Percentiles rank a stretch among this genome's conserved stretches.
Conservation (phyloP, 2,113 vertebrate species). For the Cinclus cinclus region DNA sequence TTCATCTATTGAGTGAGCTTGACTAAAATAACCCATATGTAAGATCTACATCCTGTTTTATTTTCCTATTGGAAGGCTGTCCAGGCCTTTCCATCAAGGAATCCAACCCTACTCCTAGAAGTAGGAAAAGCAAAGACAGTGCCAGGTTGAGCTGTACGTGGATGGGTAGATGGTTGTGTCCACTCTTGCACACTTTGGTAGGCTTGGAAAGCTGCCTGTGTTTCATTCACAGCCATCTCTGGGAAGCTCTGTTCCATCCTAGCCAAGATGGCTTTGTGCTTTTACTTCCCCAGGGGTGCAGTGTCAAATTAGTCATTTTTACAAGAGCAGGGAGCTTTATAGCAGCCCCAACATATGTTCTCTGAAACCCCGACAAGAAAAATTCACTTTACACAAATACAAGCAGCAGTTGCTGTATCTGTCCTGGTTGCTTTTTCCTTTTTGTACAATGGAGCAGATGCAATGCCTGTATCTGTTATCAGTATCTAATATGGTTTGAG, state of each 20-base stretch:
- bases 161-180: background rate
- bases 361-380: background rate
- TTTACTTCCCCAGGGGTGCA: background rate
- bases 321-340: constrained; percentile 6
- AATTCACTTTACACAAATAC: background rate
- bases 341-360: background rate
- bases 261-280: constrained; percentile 6
- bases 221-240: background rate
- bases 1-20: background rate
- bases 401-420: background rate
- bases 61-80: background rate
- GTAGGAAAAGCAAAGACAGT: background rate
- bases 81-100: background rate
- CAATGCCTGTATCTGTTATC: constrained; percentile 28
- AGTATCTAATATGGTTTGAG: constrained; percentile 30
- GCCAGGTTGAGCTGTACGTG: background rate
- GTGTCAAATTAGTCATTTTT: constrained; percentile 49
- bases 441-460: constrained; percentile 29
- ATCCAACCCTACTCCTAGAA: background rate
- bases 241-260: background rate
- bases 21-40: background rate
- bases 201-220: background rate
- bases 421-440: background rate
- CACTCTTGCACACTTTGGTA: background rate
- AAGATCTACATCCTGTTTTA: background rate